Evolutionary conservation across 2,113 vertebrate genomes (phyloP).

Genomic region (Leucosticte australis): DNA sequence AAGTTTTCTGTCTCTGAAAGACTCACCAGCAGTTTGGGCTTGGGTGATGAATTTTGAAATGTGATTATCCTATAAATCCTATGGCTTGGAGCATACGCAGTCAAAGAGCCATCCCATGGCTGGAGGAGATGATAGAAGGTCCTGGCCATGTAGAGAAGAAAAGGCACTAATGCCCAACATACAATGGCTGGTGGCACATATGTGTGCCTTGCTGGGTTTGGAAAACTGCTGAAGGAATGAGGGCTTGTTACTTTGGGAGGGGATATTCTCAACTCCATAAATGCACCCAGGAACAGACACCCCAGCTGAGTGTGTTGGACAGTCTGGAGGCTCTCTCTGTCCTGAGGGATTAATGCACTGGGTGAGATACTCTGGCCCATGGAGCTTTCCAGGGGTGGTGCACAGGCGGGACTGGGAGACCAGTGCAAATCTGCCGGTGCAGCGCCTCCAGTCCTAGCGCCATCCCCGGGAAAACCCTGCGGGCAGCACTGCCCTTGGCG

Average conservation of each 20-base stretch:
- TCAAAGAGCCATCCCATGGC: neutral
- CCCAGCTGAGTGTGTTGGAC: neutral
- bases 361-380: neutral
- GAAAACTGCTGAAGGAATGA: neutral
- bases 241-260: neutral
- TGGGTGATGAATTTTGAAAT: constrained; percentile 54
- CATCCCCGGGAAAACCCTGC: neutral
- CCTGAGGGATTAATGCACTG: rapidly evolving
- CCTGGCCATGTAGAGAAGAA: neutral
- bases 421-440: neutral
- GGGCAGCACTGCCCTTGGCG: neutral
- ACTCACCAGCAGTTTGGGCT: constrained; percentile 4
- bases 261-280: neutral
- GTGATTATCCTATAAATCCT: neutral
- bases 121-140: neutral
- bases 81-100: neutral
- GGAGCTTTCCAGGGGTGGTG: neutral
- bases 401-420: neutral
- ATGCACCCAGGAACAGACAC: neutral
- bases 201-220: rapidly evolving
- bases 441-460: rapidly evolving
- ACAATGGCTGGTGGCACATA: rapidly evolving
- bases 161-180: neutral
- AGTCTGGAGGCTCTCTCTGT: neutral
- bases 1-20: constrained; percentile 43